Evolutionary conservation across 2,113 vertebrate species (phyloP), one percentile per base, ranked within the genome.

Genomic region (Sinocyclocheilus anophthalmus): DNA sequence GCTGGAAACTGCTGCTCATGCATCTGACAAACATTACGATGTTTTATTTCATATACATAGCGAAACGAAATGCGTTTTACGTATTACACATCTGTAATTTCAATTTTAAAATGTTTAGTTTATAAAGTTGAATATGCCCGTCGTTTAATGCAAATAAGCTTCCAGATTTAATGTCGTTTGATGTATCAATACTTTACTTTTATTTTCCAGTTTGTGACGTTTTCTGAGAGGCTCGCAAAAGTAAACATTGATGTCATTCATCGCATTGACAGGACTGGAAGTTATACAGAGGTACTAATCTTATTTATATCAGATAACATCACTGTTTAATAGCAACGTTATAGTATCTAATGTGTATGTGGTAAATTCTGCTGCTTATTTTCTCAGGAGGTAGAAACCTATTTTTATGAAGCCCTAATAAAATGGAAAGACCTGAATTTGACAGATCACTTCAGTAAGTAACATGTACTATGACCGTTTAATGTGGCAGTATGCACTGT

Each of bases 381-480:
- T 91, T 0, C 89, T 91, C 84, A 99, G 98, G 97, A 97, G 50
- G 96, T 99, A 67, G 98, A 99, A 92, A 99, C 98, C 0, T 97
- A 99, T 88, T 99, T 99, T 91, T 98, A 90, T 0, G 97, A 98
- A 93, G 96, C 95, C n/a, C 93, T 99, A 65, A 94, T 94, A 90
- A 99, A 98, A 94, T 99, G 98, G 98, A 97, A 91, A 92, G 97
- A 99, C 84, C 92, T 99, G 91, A 98, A 99, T 92, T 95, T 98
- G 87, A 98, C 98, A 0, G 94, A 96, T 22, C 91, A 99, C 92
- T 99, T 97, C 90, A 96, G 98, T 99, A 96, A 57, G 95, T 94
- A 59, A 12, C 12, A 53, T 10, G 12, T 83, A 12, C 16, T 63
- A 6, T 63, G 16, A 2, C 2, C 16, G 6, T 73, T 18, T 14